Conservation (phyloP, 2,113 vertebrate genomes). For the Pipa parva region DNA sequence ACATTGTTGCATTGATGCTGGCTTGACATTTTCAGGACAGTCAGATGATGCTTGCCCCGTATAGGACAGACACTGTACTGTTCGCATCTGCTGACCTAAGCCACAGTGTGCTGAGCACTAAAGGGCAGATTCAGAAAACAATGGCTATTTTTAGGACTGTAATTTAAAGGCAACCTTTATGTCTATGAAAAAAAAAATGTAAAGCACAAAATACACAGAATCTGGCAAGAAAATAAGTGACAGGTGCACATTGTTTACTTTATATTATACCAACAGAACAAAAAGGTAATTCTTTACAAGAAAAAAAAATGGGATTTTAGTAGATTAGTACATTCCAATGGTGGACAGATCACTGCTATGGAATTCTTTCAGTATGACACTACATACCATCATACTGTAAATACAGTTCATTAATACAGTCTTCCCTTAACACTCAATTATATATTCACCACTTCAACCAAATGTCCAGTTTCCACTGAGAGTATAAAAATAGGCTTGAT, state of each 20-base stretch:
- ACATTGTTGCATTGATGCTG: slow-evolving; percentile 90
- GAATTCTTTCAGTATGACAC: no score
- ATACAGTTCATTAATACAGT: no score
- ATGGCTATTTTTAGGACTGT: not conserved
- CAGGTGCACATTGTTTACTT: not conserved
- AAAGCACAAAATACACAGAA: not conserved
- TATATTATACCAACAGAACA: no score
- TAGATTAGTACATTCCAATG: no score
- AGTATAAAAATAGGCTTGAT: no score
- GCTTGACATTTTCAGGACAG: slow-evolving; percentile 78
- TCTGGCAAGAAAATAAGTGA: not conserved
- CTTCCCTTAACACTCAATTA: no score
- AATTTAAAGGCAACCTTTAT: slow-evolving; percentile 9
- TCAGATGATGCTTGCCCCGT: slow-evolving; percentile 88
- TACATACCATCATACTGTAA: no score
- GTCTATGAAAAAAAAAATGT: not conserved
- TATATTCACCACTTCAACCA: no score
- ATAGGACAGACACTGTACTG: slow-evolving; percentile 92
- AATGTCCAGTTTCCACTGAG: no score
- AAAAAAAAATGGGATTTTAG: no score
- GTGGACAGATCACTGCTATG: no score
- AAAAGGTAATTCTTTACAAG: no score
- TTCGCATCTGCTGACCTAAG: slow-evolving; percentile 91
- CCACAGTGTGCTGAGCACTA: slow-evolving; percentile 97
- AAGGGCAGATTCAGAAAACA: slow-evolving; percentile 33